Base-by-base conservation (phyloP, 2,888 invertebrate species). In the Phaonia tiefii region DNA sequence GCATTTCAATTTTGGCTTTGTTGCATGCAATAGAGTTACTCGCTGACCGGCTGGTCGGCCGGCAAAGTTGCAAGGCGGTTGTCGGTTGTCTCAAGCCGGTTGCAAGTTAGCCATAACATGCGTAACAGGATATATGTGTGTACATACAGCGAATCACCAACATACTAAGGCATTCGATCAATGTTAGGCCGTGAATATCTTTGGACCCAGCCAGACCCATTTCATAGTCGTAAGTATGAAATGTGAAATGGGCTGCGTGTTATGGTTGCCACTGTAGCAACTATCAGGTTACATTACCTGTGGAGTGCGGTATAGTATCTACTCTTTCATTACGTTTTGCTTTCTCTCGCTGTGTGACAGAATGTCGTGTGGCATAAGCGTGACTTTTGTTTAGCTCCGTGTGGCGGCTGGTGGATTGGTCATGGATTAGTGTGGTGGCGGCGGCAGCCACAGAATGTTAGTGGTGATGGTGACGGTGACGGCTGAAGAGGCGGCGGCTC, bases 301-400 rank as follows among this genome's bases (percentile, higher is more conserved):
- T 15, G 42, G 17, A 22, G 22, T 69, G 20, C 54, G 49, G 20
- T 22, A 1, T n/a, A 31, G 31, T 31, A 5, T 46, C n/a, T 13
- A 20, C 13, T 7, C 39, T 37, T 60, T 60, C 37, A 37, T 60
- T 60, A 15, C 66, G 66, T 42, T n/a, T 54, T 56, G 54, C 54
- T 56, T 66, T 60, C 42, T 31, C 54, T 37, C 11, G 54, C 46
- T 13, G 31, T 65, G 42, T 75, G 63, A 75, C 63, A 73, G 82
- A 75, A 73, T 76, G 79, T 82, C 82, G 82, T 82, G 82, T 82
- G 82, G 82, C 82, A 82, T 76, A 82, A 82, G 82, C 79, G 82
- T 79, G 82, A 79, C 82, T 82, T 79, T 54, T 71, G 74, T 75
- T 54, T 73, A 73, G 66, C 51, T 8, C 31, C 37, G 31, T 46